Conservation (phyloP, 2,797 vertebrate species). For the Chiloscyllium punctatum region DNA sequence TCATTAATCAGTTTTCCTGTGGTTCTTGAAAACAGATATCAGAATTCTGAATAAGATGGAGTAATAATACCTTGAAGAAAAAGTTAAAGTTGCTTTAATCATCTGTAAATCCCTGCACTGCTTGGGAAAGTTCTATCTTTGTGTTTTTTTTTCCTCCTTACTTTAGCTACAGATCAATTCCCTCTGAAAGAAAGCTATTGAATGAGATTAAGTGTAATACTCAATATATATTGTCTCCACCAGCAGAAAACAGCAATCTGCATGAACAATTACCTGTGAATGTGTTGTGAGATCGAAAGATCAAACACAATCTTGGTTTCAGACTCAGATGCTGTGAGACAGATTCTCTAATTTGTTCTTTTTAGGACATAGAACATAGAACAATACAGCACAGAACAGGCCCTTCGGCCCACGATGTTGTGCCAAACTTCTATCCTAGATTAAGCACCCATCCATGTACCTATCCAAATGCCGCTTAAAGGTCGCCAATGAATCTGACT, state of each 20-base stretch:
- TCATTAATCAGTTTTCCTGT: background rate
- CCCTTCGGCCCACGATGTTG: too few species aligned
- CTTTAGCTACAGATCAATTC: slow-evolving; percentile 16
- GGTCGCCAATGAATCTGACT: too few species aligned
- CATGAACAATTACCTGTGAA: slow-evolving; percentile 20
- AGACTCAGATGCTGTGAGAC: background rate
- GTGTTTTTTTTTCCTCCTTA: background rate
- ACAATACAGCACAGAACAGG: too few species aligned
- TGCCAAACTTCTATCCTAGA: too few species aligned
- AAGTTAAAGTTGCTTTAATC: background rate
- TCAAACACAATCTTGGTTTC: background rate
- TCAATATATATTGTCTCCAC: background rate
- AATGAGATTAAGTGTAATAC: background rate
- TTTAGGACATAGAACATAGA: too few species aligned
- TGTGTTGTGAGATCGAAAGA: slow-evolving; percentile 5
- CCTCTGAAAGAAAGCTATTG: slow-evolving; percentile 6
- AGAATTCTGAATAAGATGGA: background rate
- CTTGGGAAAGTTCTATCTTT: slow-evolving; percentile 15
- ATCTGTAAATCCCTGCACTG: background rate
- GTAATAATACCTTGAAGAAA: background rate
- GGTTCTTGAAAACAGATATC: background rate
- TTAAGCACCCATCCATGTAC: too few species aligned
- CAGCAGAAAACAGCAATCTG: background rate
- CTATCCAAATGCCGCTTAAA: too few species aligned
- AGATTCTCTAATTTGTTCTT: slow-evolving; percentile 7